Evolutionary conservation across 2,797 vertebrate genomes (phyloP).

Genomic region (Ambastaia sidthimunki): DNA sequence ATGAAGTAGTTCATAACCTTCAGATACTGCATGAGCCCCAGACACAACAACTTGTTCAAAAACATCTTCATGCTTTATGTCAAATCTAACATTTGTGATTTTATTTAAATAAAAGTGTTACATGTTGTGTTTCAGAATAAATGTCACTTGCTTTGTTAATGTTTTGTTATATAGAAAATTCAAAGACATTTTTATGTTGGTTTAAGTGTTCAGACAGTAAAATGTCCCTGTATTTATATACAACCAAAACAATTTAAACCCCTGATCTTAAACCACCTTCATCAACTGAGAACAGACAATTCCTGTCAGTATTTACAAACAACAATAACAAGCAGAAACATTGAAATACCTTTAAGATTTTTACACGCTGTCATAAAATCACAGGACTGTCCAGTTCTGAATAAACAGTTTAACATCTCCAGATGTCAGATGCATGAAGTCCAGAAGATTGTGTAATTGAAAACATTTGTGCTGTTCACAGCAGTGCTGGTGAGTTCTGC

Average conservation of each 20-base stretch:
- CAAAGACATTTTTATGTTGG: too few species aligned
- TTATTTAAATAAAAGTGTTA: too few species aligned
- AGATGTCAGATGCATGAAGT: slow-evolving; percentile 7
- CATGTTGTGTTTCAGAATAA: too few species aligned
- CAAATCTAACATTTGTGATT: too few species aligned
- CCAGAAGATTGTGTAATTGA: not conserved
- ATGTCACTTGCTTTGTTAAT: too few species aligned
- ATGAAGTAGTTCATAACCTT: too few species aligned
- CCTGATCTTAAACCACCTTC: too few species aligned
- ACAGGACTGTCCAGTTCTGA: not conserved
- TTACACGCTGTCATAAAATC: not conserved
- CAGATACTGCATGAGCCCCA: too few species aligned
- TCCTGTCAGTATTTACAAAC: not conserved
- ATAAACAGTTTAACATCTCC: slow-evolving; percentile 13
- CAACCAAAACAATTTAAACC: not conserved
- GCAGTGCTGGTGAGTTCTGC: slow-evolving; percentile 58
- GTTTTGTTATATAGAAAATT: too few species aligned
- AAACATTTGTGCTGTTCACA: not conserved
- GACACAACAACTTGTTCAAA: too few species aligned
- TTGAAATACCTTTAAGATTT: slow-evolving; percentile 23
- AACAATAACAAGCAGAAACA: not conserved
- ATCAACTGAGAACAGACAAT: not conserved
- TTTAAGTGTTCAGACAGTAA: too few species aligned
- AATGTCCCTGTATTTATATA: not conserved
- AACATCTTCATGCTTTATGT: too few species aligned